phyloP scores from a whole-genome alignment of 2,888 invertebrate genomes.

The Cantharis rufa region DNA sequence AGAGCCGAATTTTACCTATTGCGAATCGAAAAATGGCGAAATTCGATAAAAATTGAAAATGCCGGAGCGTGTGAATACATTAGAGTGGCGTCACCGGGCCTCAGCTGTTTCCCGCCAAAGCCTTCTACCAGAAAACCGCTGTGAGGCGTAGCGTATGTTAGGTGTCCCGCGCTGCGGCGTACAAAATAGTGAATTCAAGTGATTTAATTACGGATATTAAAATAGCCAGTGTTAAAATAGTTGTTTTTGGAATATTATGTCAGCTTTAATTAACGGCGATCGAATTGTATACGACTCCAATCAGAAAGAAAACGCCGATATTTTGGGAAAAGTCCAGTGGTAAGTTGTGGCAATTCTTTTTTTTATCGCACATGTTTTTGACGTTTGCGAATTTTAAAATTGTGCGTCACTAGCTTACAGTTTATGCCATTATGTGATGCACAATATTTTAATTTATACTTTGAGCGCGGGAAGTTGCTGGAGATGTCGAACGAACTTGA shows the following conservation, averaged over 20 bases:
- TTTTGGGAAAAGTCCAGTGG: slow-evolving; percentile 57
- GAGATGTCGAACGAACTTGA: slow-evolving; percentile 19
- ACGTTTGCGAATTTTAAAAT: slow-evolving; percentile 39
- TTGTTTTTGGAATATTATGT: slow-evolving; percentile 53
- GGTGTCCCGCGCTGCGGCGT: slow-evolving; percentile 53
- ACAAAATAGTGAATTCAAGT: slow-evolving; percentile 47
- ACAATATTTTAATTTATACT: background rate
- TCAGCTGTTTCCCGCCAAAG: slow-evolving; percentile 75
- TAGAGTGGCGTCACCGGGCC: slow-evolving; percentile 58
- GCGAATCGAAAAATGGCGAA: background rate
- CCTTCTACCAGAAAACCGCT: slow-evolving; percentile 67
- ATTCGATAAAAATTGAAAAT: background rate
- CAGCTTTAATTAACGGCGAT: slow-evolving; percentile 60
- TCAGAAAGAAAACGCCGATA: slow-evolving; percentile 60
- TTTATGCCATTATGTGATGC: background rate
- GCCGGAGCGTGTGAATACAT: slow-evolving; percentile 52
- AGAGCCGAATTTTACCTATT: background rate
- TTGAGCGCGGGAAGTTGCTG: slow-evolving; percentile 18
- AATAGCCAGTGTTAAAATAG: slow-evolving; percentile 10
- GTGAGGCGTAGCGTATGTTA: slow-evolving; percentile 61
- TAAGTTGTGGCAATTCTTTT: slow-evolving; percentile 47
- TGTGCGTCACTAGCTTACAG: background rate
- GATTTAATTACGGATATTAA: slow-evolving; percentile 19
- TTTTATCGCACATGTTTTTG: slow-evolving; percentile 51
- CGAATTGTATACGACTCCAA: slow-evolving; percentile 60